Evolutionary conservation across 2,797 vertebrate genomes (phyloP).

Genomic region (Kryptolebias ocellatus): DNA sequence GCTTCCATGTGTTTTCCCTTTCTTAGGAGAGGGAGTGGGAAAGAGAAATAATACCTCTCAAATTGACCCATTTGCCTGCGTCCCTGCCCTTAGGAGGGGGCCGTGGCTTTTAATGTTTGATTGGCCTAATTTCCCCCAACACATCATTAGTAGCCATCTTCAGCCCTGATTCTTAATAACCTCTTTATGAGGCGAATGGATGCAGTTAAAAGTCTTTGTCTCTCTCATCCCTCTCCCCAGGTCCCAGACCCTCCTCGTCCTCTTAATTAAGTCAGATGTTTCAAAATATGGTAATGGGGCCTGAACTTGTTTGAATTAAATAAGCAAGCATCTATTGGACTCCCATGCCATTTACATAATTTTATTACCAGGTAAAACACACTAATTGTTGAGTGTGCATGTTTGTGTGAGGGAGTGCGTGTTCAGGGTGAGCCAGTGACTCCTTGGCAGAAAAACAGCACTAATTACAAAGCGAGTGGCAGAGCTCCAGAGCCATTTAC

Average conservation of each 20-base stretch:
- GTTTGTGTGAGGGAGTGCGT: conserved; percentile 81
- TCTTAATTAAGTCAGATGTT: conserved; percentile 99
- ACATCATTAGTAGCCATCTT: conserved; percentile 97
- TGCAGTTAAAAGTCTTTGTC: conserved; percentile 89
- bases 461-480: conserved; percentile 97
- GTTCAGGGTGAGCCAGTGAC: conserved; percentile 80
- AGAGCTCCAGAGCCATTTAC: conserved; percentile 79
- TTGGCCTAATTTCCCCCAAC: conserved; percentile 98
- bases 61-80: conserved; percentile 99
- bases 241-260: conserved; percentile 90
- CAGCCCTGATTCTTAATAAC: conserved; percentile 97
- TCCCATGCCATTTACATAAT: conserved; percentile 93
- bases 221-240: conserved; percentile 86
- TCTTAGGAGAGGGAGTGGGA: conserved; percentile 74
- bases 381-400: conserved; percentile 90
- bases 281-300: conserved; percentile 96
- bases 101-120: conserved; percentile 99
- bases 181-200: conserved; percentile 98
- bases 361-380: conserved; percentile 99
- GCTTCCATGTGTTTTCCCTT: conserved; percentile 87
- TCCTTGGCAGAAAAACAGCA: conserved; percentile 90
- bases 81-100: conserved; percentile 97
- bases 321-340: conserved; percentile 86
- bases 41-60: conserved; percentile 95
- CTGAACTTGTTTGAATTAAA: conserved; percentile 87